These are phyloP conservation scores for Suricata suricatta DNA, from an alignment of 2,113 vertebrate genomes.

Conservation along the genomic window DNA sequence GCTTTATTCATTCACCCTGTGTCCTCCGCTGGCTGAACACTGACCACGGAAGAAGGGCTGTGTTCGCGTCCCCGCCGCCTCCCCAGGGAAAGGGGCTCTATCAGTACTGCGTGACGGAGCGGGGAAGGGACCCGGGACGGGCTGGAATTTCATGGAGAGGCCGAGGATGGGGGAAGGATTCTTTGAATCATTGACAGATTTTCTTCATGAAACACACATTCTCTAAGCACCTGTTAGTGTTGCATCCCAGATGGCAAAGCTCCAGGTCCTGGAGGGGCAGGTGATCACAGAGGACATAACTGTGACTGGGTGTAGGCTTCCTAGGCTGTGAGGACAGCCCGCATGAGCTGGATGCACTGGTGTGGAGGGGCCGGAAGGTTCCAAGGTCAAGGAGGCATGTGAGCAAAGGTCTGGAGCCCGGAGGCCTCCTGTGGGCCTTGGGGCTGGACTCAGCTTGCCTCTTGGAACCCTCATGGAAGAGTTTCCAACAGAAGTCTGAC, in stretches of 20 bases:
- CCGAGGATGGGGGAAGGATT: neutral
- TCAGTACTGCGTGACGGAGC: accelerated
- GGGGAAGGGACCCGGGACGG: neutral
- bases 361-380: neutral
- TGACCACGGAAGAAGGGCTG: too few species aligned
- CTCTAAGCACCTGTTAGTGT: too few species aligned
- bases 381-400: accelerated
- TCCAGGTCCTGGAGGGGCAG: too few species aligned
- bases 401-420: neutral
- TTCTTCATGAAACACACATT: neutral
- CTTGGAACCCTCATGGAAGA: too few species aligned
- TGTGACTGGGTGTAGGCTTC: accelerated
- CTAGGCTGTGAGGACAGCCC: accelerated
- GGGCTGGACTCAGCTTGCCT: neutral
- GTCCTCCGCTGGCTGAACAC: neutral
- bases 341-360: too few species aligned
- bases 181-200: neutral
- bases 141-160: neutral
- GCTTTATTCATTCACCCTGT: neutral
- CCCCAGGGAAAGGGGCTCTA: neutral
- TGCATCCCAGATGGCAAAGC: accelerated
- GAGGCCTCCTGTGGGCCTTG: neutral
- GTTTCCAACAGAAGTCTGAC: neutral
- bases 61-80: accelerated
- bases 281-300: accelerated